Percentiles rank a stretch among this genome's conserved stretches.
Conservation (phyloP, 2,888 invertebrate species). For the Bedellia somnulentella region DNA sequence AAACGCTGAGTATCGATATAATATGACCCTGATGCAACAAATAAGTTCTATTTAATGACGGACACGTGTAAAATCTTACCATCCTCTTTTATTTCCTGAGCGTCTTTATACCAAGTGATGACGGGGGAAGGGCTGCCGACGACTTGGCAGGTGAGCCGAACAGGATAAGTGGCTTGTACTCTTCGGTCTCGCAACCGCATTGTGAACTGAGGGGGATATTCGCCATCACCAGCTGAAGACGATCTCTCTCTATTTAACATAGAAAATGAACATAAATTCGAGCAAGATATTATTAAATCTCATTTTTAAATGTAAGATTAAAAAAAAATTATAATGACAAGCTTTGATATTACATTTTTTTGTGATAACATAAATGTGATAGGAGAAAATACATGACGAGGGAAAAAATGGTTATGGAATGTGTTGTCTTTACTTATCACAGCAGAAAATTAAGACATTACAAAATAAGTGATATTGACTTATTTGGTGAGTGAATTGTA, state of each 20-base stretch:
- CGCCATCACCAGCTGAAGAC: constrained; percentile 33
- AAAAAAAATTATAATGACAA: no score
- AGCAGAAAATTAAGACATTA: no score
- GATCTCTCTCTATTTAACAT: constrained; percentile 49
- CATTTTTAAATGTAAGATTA: no score
- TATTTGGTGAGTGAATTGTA: no score
- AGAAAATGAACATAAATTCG: no score
- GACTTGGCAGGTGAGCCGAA: constrained; percentile 83
- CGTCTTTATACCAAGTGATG: constrained; percentile 86
- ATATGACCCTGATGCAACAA: neutral
- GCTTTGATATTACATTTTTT: no score
- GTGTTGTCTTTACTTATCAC: no score
- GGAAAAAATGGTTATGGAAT: no score
- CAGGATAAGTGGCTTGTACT: constrained; percentile 82
- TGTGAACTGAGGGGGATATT: constrained; percentile 77
- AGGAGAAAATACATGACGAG: no score
- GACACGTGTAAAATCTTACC: constrained; percentile 37
- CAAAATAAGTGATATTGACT: no score
- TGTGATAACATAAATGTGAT: no score
- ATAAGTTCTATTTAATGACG: neutral
- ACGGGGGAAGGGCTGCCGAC: constrained; percentile 73
- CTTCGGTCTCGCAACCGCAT: constrained; percentile 81
- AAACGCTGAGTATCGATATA: neutral
- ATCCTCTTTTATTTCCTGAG: constrained; percentile 59
- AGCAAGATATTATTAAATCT: no score